Conservation (phyloP, 2,113 vertebrate genomes). For the Lota lota region DNA sequence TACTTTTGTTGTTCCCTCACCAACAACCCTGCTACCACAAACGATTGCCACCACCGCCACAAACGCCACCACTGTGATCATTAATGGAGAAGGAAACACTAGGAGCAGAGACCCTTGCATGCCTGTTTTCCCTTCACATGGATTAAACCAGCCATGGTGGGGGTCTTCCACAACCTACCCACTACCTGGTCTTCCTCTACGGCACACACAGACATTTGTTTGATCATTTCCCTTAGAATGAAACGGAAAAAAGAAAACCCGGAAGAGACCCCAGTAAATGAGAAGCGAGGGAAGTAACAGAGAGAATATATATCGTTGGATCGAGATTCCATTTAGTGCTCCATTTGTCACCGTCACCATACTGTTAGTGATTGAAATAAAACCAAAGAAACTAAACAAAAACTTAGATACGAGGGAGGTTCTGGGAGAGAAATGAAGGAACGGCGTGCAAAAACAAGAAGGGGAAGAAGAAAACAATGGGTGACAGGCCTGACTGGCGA, state of each 20-base stretch:
- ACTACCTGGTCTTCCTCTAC: slow-evolving; percentile 49
- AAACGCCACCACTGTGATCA: slow-evolving; percentile 13
- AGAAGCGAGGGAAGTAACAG: slow-evolving; percentile 39
- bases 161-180: neutral
- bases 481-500: slow-evolving; percentile 74
- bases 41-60: neutral
- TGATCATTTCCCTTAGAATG: no score
- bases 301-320: slow-evolving; percentile 38
- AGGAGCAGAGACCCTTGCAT: no score
- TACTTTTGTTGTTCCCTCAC: slow-evolving; percentile 15
- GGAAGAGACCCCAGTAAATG: slow-evolving; percentile 25
- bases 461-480: slow-evolving; percentile 55
- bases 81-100: neutral
- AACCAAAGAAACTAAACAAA: no score
- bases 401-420: slow-evolving; percentile 1
- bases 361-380: slow-evolving; percentile 1
- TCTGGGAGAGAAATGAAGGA: slow-evolving; percentile 13
- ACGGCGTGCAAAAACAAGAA: slow-evolving; percentile 11
- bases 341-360: slow-evolving; percentile 29
- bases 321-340: slow-evolving; percentile 25
- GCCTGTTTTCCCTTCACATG: neutral
- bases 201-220: neutral
- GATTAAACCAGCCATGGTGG: neutral
- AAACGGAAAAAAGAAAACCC: no score
- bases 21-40: neutral